A percentile compares a stretch with the other conserved stretches of the same genome.
phyloP scores from a whole-genome alignment of 2,113 vertebrate genomes.

The Ginglymostoma cirratum region DNA sequence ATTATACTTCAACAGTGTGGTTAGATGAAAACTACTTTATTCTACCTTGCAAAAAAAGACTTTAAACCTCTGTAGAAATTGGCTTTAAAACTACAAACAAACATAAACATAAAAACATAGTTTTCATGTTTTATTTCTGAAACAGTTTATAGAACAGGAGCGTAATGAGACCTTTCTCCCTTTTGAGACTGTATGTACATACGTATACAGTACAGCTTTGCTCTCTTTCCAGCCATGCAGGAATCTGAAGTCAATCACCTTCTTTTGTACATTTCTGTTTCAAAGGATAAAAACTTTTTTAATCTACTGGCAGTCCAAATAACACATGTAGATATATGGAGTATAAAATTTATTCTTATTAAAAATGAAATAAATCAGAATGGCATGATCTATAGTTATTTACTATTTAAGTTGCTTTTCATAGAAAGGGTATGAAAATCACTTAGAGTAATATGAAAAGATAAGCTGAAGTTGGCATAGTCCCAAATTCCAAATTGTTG shows the following conservation, averaged over 20 bases:
- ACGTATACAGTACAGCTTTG: constrained; percentile 35
- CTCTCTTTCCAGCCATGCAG: constrained; percentile 23
- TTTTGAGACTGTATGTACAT: constrained; percentile 27
- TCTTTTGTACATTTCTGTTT: constrained; percentile 35
- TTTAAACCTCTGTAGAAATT: neutral
- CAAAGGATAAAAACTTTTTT: constrained; percentile 32
- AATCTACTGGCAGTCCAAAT: neutral
- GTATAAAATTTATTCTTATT: neutral
- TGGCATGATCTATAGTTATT: neutral
- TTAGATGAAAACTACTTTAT: constrained; percentile 2
- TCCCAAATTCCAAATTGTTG: neutral
- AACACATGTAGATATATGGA: neutral
- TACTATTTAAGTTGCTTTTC: neutral
- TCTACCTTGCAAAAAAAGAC: neutral
- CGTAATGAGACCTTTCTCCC: constrained; percentile 4
- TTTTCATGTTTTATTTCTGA: constrained; percentile 31
- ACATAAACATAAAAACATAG: constrained; percentile 33
- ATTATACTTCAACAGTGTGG: neutral
- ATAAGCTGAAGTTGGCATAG: neutral
- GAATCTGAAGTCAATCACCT: constrained; percentile 28
- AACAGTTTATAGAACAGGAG: constrained; percentile 1
- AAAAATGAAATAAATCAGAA: neutral
- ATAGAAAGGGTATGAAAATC: neutral
- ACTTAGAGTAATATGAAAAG: neutral
- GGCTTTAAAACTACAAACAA: constrained; percentile 13